Evolutionary conservation across 2,888 invertebrate genomes (phyloP), one percentile per base, ranked within the genome.

Genomic region (Isoperla grammatica): DNA sequence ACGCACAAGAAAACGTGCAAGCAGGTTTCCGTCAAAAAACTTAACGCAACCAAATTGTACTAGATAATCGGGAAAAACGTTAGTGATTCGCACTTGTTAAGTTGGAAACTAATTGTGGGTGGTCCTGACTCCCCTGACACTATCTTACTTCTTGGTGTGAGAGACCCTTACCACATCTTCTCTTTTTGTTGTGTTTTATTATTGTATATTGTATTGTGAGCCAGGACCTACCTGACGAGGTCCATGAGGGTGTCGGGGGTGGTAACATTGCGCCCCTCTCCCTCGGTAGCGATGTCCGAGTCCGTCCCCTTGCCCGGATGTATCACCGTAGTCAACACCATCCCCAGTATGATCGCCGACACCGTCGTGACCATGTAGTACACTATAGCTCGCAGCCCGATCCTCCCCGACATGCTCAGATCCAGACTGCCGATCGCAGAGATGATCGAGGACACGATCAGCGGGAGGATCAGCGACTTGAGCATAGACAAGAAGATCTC

Each of bases 401-500:
- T 95, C 78, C 85, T 90, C 70, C 91, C 92, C 69, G 94, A 95
- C 71, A 96, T 83, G 70, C 88, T 88, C 61, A 95, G 81, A 77
- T 97, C 95, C 71, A 96, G 78, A 0, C 90, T 88, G 35, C 95
- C 95, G 66, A 96, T 90, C 46, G 96, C 95, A 19, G 93, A 90
- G 60, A 96, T 88, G 59, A 97, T 86, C 23, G 92, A 92, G 0
- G 92, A 87, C 60, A 92, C 87, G 69, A 97, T 81, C 69, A 98
- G 79, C 1, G 98, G 97, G 45, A 98, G 86, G 71, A 98, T 97
- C 66, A 98, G 82, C 70, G 90, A 88, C 78, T 96, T 95, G 61
- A 98, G 81, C 94, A 96, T 96, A 76, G 95, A 82, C 70, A 98
- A 82, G 75, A 98, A 95, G 65, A 98, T 81, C 71, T 96, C 95